phyloP scores from a whole-genome alignment of 1,140 invertebrate genomes.

The Aleiodes sp. region DNA sequence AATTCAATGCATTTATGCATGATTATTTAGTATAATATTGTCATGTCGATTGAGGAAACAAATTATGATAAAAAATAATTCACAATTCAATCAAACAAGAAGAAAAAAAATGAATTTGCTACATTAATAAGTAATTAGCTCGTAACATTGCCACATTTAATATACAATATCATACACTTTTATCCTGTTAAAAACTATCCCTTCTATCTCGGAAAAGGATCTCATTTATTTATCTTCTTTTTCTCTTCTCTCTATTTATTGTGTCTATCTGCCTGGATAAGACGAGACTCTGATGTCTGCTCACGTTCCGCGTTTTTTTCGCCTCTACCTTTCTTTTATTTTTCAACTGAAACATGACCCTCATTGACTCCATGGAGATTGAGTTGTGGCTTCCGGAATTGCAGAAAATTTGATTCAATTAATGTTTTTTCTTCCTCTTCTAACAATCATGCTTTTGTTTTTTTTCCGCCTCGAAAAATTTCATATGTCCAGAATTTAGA shows the following conservation, averaged over 20 bases:
- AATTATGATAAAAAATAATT: no score
- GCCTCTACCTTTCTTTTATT: not conserved
- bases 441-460: not conserved
- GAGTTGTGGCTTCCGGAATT: not conserved
- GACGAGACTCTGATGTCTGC: not conserved
- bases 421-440: not conserved
- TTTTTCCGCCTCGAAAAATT: not conserved
- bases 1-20: slow-evolving; percentile 11
- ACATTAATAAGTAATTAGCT: slow-evolving; percentile 57
- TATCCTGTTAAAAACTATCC: slow-evolving; percentile 20
- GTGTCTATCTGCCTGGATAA: slow-evolving; percentile 21
- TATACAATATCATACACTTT: slow-evolving; percentile 51
- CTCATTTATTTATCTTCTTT: slow-evolving; percentile 36
- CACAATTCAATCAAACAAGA: no score
- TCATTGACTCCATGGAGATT: not conserved
- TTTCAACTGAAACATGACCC: not conserved
- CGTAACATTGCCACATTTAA: slow-evolving; percentile 60
- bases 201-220: not conserved
- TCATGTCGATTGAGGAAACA: slow-evolving; percentile 33
- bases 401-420: not conserved
- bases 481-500: not conserved
- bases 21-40: slow-evolving; percentile 2
- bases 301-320: not conserved
- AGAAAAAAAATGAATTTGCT: no score
- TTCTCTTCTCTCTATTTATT: slow-evolving; percentile 41